Evolutionary conservation across 2,113 vertebrate genomes (phyloP), one percentile per base, ranked within the genome.

Genomic region (Cyprinodon variegatus): DNA sequence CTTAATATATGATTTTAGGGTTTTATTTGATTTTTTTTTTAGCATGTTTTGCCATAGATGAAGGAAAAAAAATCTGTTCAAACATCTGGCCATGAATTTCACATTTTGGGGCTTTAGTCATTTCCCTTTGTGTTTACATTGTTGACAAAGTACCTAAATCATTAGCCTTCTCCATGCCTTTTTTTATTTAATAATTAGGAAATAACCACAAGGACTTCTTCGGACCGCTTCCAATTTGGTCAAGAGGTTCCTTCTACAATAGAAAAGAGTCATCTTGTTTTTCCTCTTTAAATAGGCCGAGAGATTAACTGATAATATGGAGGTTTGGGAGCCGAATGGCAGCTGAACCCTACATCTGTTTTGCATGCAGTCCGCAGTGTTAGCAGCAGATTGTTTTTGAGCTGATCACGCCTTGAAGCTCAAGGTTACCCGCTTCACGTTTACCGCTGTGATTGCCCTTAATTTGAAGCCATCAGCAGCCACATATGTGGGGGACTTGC

Each of bases 341-440:
- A 15, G n/a, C 65, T 1, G 53, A 67, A 36, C 62, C 45, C 11
- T 14, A 5, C 37, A 43, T 22, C 83, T 89, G 72, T 65, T 90
- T 78, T 79, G 86, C 79, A 88, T 85, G 77, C 85, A 79, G 72
- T 62, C 29, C 39, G 75, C 75, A 61, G 64, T 0, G 37, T 80
- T 41, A 11, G 70, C 67, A n/a, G 76, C 39, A 59, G 86, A 89
- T 90, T 90, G 80, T 74, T 89, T 68, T 73, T 2, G 65, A 81
- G 80, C 62, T 22, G 53, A 50, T 48, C 50, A 1, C 60, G 50
- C 72, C 72, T 48, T 48, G 70, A 78, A 83, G 86, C 85, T 84
- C 77, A 76, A 74, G 79, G 86, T 76, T 68, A 38, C 75, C 17
- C 45, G 50, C 70, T 68, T 0, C 1, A 29, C 60, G 57, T 76